These are phyloP conservation scores for Furcula furcula DNA, from an alignment of 2,888 invertebrate genomes.

Conservation along the genomic window DNA sequence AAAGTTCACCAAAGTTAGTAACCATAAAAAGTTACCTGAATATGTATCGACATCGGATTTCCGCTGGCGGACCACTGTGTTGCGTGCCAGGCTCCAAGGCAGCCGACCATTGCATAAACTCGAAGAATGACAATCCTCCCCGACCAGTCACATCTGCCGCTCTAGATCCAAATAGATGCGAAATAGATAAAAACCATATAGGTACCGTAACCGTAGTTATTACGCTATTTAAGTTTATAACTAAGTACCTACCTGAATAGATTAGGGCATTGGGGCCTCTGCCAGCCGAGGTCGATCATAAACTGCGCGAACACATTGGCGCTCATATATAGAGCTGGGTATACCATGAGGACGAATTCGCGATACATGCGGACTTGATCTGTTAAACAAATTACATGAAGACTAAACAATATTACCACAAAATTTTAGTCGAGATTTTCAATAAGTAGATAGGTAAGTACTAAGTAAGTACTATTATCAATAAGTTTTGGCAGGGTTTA, in stretches of 20 bases:
- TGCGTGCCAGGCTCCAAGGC: slow-evolving; percentile 84
- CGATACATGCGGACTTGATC: slow-evolving; percentile 81
- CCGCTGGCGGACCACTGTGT: slow-evolving; percentile 84
- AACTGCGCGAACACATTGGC: slow-evolving; percentile 76
- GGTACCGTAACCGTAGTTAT: not conserved
- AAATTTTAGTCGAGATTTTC: no score
- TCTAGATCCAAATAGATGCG: slow-evolving; percentile 40
- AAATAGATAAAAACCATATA: no score
- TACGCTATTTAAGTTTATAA: not conserved
- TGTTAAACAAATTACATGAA: no score
- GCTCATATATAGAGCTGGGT: slow-evolving; percentile 82
- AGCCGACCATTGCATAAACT: slow-evolving; percentile 83
- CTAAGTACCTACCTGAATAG: slow-evolving; percentile 78
- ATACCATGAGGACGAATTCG: slow-evolving; percentile 78
- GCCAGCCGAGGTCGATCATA: slow-evolving; percentile 81
- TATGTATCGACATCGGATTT: slow-evolving; percentile 86
- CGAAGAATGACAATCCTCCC: slow-evolving; percentile 78
- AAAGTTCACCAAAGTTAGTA: no score
- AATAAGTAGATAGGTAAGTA: no score
- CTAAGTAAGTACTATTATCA: no score
- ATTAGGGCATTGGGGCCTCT: slow-evolving; percentile 55
- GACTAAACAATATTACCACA: no score
- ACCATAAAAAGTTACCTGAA: slow-evolving; percentile 81
- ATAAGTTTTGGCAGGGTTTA: no score
- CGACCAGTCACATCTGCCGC: slow-evolving; percentile 79